A percentile compares a stretch with the other conserved stretches of the same genome.
These are phyloP conservation scores for Pseudomyrmex dendroicus DNA, from an alignment of 1,140 invertebrate genomes.

Conservation along the genomic window DNA sequence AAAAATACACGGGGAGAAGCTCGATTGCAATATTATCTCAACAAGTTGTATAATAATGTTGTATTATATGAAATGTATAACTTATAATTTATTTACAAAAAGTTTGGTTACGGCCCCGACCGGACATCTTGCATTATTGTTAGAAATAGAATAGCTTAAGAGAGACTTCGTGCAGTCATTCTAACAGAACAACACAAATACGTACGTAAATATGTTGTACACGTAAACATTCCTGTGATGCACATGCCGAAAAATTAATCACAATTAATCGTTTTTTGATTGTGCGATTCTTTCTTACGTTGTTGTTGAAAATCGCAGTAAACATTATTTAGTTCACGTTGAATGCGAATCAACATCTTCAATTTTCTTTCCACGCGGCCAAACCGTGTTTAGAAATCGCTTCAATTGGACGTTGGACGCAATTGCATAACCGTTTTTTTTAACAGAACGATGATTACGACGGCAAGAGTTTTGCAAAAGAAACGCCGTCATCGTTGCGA, in stretches of 20 bases:
- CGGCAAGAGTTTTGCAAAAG: neutral
- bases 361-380: neutral
- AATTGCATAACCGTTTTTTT: neutral
- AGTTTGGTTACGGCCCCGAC: constrained; percentile 15
- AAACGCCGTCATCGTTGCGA: constrained; percentile 42
- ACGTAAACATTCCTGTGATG: constrained; percentile 32
- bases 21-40: constrained; percentile 4
- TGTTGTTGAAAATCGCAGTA: neutral
- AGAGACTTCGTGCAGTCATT: constrained; percentile 3
- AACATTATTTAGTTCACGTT: constrained; percentile 17
- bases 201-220: neutral
- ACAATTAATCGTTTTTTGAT: neutral
- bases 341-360: neutral
- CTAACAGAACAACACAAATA: constrained; percentile 5
- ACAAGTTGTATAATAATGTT: constrained; percentile 6
- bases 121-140: constrained; percentile 16
- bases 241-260: neutral
- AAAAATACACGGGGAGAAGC: neutral
- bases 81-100: constrained; percentile 9
- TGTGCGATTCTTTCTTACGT: neutral
- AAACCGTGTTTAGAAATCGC: neutral
- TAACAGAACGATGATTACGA: neutral
- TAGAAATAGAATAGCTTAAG: constrained; percentile 5
- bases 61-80: constrained; percentile 14
- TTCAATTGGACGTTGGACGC: constrained; percentile 11